These are phyloP conservation scores for Centropristis striata DNA, from an alignment of 2,113 vertebrate genomes.

Conservation along the genomic window DNA sequence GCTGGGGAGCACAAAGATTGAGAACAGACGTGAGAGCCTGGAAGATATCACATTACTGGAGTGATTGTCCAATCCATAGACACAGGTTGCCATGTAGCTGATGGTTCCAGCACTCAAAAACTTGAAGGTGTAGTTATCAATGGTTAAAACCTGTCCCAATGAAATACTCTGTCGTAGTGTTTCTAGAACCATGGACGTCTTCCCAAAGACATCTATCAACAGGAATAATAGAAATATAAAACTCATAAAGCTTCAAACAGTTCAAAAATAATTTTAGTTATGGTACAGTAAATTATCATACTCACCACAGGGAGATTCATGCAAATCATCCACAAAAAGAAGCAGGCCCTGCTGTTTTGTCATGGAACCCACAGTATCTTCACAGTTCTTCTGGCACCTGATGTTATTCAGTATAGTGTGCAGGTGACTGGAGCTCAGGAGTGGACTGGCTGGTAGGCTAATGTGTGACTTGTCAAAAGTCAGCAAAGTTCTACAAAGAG, in stretches of 20 bases:
- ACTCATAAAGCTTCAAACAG: background rate
- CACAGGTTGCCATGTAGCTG: constrained; percentile 83
- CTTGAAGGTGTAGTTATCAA: constrained; percentile 74
- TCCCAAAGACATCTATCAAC: constrained; percentile 80
- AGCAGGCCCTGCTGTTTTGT: constrained; percentile 70
- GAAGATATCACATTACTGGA: constrained; percentile 70
- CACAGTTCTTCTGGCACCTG: constrained; percentile 24
- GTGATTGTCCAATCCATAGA: constrained; percentile 54
- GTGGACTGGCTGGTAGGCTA: constrained; percentile 70
- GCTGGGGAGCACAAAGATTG: constrained; percentile 82
- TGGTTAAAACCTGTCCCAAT: constrained; percentile 72
- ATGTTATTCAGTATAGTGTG: constrained; percentile 76
- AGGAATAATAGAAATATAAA: constrained; percentile 6
- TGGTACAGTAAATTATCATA: background rate
- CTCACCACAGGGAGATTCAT: constrained; percentile 87
- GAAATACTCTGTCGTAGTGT: constrained; percentile 87
- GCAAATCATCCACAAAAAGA: constrained; percentile 90
- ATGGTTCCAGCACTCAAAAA: constrained; percentile 69
- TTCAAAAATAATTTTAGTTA: background rate
- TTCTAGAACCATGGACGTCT: constrained; percentile 84
- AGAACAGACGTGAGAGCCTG: constrained; percentile 88
- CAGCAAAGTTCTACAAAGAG: constrained; percentile 82
- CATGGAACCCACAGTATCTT: background rate
- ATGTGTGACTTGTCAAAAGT: constrained; percentile 72
- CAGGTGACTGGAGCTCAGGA: constrained; percentile 75